A percentile compares a stretch with the other conserved stretches of the same genome.
These are phyloP conservation scores for Himalopsyche tibetana DNA, from an alignment of 2,888 invertebrate species.

Conservation along the genomic window DNA sequence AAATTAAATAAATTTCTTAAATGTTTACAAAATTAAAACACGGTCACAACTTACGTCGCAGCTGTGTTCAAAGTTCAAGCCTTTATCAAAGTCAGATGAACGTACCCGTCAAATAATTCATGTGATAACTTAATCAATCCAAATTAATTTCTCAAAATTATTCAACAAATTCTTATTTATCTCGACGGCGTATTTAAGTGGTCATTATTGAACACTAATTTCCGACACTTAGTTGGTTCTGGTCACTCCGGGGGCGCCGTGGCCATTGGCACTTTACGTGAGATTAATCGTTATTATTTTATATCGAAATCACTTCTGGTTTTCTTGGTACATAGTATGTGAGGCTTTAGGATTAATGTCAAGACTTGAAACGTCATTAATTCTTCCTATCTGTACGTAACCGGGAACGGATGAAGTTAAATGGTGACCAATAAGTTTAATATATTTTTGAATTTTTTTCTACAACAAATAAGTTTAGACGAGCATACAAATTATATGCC, in stretches of 20 bases:
- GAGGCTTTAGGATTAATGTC: conserved; percentile 5
- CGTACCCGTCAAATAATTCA: conserved; percentile 12
- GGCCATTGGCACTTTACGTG: neutral
- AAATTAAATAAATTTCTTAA: too few relatives aligned
- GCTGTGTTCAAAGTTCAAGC: conserved; percentile 3
- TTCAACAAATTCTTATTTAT: conserved; percentile 36
- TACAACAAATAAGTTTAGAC: too few relatives aligned
- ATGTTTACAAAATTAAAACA: too few relatives aligned
- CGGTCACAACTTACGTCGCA: neutral
- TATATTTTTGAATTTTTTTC: too few relatives aligned
- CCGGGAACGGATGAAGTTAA: neutral
- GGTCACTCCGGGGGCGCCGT: conserved; percentile 21
- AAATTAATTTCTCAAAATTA: conserved; percentile 2
- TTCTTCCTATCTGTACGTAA: neutral
- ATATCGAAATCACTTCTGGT: conserved; percentile 35
- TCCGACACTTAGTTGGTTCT: conserved; percentile 18
- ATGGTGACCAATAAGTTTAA: too few relatives aligned
- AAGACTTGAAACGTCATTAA: neutral
- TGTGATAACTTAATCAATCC: conserved; percentile 14
- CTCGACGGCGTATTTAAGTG: conserved; percentile 16
- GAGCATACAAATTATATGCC: too few relatives aligned
- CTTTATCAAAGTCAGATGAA: neutral
- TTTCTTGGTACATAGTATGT: neutral
- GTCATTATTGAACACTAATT: conserved; percentile 27
- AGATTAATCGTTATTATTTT: conserved; percentile 35